Evolutionary conservation across 1,140 invertebrate genomes (phyloP).

Genomic region (Thaumatotibia leucotreta): DNA sequence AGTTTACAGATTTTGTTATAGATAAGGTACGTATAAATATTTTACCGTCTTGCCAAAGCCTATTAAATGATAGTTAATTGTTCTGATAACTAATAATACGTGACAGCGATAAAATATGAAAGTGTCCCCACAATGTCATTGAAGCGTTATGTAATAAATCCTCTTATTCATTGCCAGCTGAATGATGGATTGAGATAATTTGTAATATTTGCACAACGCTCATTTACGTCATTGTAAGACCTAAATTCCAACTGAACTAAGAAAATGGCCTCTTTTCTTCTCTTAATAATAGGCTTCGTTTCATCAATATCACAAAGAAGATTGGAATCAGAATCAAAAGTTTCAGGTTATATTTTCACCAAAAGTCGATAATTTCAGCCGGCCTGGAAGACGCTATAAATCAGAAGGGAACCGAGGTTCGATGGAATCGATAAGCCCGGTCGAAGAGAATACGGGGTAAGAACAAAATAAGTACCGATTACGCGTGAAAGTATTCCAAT

Average conservation of each 20-base stretch:
- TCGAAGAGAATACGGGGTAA: conserved; percentile 20
- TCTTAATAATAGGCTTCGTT: conserved; percentile 4
- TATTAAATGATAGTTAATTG: conserved; percentile 4
- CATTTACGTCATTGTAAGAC: conserved; percentile 2
- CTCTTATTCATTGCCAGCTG: neutral
- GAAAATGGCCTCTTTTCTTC: conserved; percentile 9
- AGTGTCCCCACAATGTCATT: neutral
- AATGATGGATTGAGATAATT: neutral
- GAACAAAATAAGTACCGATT: conserved; percentile 19
- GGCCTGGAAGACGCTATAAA: conserved; percentile 23
- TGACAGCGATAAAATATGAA: neutral
- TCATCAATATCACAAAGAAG: conserved; percentile 9
- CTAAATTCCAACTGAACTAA: neutral
- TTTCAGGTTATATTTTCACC: conserved; percentile 6
- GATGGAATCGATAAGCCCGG: conserved; percentile 30
- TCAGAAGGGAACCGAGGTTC: conserved; percentile 24
- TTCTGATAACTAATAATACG: neutral
- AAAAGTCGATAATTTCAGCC: conserved; percentile 17
- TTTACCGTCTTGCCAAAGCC: neutral
- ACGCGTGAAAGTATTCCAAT: conserved; percentile 19
- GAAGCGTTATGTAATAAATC: neutral
- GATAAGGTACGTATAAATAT: neutral
- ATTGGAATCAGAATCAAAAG: conserved; percentile 5
- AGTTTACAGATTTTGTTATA: neutral
- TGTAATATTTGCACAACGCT: neutral